Base-by-base conservation (phyloP, 2,888 invertebrate genomes). In the Rhagonycha lutea region DNA sequence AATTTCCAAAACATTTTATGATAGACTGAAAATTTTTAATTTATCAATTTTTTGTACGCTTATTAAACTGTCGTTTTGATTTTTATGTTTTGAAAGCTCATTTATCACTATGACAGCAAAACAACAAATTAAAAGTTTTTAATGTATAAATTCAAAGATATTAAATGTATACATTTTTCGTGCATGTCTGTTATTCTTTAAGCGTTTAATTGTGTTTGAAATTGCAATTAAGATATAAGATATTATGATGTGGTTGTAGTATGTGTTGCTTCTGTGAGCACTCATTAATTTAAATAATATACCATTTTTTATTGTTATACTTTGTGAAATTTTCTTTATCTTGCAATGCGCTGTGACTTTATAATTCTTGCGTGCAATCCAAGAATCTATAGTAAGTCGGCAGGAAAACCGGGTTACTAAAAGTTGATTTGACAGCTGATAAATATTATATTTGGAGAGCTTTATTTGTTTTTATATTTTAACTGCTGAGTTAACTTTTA, bases 191-290 rank as follows among this genome's bases (percentile, higher is more conserved):
- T 47, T 47, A 47, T 47, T 47, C 47, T 47, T 47, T 47, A 47
- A 47, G 47, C 47, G 47, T 47, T 47, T 47, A 47, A 47, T 47
- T 47, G 47, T 65, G 63, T 65, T 65, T 23, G 63, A 65, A 65
- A 65, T 65, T 65, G 63, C 26, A 65, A 23, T 65, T 65, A 65
- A 65, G 63, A 65, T 65, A 65, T 65, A 12, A 65, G 63, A 14
- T 65, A 65, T 24, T 65, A 65, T 24, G 8, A 11, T n/a, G 26
- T 24, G 63, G 24, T 65, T 65, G 47, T 47, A 47, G 47, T 47
- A 47, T 47, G 47, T 47, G 47, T 47, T n/a, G 47, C 47, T 47
- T 47, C 47, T 47, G n/a, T 47, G 47, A 47, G 47, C 47, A 47
- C 47, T 47, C 47, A 47, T 47, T 47, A 47, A 47, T 47, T 47